These are phyloP conservation scores for Vesta saturnalis DNA, from an alignment of 2,888 invertebrate species.

Conservation along the genomic window DNA sequence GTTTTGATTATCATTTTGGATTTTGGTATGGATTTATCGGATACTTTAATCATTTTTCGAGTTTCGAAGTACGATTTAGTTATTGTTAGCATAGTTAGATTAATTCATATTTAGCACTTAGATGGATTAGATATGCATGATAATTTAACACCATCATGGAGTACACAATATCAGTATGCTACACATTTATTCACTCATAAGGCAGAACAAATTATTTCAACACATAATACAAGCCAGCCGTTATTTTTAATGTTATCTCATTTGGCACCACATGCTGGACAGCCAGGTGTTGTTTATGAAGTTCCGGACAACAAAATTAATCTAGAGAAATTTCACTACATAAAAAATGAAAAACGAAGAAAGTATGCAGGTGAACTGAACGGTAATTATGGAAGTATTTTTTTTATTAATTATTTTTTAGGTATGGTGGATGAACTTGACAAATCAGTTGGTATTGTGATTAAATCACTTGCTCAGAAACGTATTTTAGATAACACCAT, in stretches of 20 bases:
- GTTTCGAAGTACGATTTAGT: no score
- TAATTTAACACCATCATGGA: constrained; percentile 62
- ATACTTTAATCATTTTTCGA: constrained; percentile 69
- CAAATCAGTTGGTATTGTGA: constrained; percentile 81
- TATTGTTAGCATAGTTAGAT: no score
- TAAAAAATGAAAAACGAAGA: constrained; percentile 71
- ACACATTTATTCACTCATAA: constrained; percentile 77
- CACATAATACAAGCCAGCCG: constrained; percentile 69
- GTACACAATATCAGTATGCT: constrained; percentile 69
- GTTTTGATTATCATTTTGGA: constrained; percentile 85
- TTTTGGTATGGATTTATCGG: constrained; percentile 85
- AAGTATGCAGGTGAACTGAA: constrained; percentile 81
- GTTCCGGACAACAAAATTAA: constrained; percentile 70
- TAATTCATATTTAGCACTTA: no score
- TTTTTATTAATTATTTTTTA: no score
- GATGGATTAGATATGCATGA: constrained; percentile 63
- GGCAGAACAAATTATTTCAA: constrained; percentile 69
- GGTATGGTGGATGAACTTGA: constrained; percentile 84
- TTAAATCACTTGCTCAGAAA: constrained; percentile 72
- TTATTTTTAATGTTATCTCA: constrained; percentile 83
- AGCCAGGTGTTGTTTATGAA: constrained; percentile 73
- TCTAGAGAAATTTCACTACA: constrained; percentile 72
- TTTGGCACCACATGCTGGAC: constrained; percentile 80
- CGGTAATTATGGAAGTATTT: no score
- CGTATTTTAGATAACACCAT: constrained; percentile 83